Conservation (phyloP, 1,140 invertebrate genomes). For the Leptestheria dahalacensis region DNA sequence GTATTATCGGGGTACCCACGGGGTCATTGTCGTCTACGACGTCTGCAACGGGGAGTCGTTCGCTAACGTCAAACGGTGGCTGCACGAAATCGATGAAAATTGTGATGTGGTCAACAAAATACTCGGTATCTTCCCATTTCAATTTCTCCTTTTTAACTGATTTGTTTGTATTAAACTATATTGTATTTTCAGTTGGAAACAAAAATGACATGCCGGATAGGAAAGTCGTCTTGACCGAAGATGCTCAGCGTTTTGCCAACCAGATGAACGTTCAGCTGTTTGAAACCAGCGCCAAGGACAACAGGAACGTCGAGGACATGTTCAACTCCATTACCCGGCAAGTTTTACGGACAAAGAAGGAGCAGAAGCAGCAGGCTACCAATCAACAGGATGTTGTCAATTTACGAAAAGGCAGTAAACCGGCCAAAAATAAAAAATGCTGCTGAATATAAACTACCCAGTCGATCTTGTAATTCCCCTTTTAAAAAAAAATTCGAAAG, state of each 20-base stretch:
- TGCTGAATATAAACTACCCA: constrained; percentile 17
- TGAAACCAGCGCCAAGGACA: constrained; percentile 98
- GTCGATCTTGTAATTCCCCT: too few relatives aligned
- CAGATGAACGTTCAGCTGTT: constrained; percentile 94
- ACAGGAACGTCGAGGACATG: constrained; percentile 96
- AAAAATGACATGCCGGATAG: constrained; percentile 95
- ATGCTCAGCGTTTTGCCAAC: constrained; percentile 90
- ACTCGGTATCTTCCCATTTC: constrained; percentile 69
- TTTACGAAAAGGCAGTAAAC: constrained; percentile 16
- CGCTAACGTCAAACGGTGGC: constrained; percentile 93
- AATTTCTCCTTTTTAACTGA: too few relatives aligned
- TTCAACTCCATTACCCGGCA: constrained; percentile 54
- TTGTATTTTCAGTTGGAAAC: constrained; percentile 68
- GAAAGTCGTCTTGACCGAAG: constrained; percentile 92
- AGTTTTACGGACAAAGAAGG: constrained; percentile 50
- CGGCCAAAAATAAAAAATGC: constrained; percentile 26
- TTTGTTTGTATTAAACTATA: too few relatives aligned
- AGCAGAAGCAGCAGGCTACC: constrained; percentile 41
- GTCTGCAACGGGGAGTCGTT: constrained; percentile 97
- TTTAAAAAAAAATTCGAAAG: too few relatives aligned
- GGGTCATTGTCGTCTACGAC: constrained; percentile 98
- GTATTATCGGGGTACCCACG: constrained; percentile 96
- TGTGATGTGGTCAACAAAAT: constrained; percentile 99
- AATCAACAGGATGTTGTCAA: constrained; percentile 28
- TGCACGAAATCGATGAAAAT: constrained; percentile 98